Conservation (phyloP, 2,888 invertebrate species). For the Drosophila rubida region DNA sequence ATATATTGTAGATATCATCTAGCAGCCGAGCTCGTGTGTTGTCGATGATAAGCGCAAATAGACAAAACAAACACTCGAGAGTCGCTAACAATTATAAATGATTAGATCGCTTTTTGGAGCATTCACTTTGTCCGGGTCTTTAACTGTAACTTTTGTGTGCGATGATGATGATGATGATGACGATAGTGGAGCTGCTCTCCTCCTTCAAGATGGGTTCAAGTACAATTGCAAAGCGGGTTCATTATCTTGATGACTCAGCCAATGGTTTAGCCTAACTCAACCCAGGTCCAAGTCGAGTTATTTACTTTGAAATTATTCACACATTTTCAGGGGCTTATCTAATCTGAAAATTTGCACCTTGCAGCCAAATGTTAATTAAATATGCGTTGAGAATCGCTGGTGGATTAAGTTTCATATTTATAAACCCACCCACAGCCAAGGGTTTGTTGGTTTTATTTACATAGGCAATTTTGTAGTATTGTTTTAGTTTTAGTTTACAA, state of each 20-base stretch:
- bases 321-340: slow-evolving; percentile 57
- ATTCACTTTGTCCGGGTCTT: slow-evolving; percentile 72
- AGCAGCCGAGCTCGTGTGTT: slow-evolving; percentile 51
- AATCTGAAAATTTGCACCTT: slow-evolving; percentile 38
- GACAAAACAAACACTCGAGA: slow-evolving; percentile 75
- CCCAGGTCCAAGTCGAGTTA: not conserved
- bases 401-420: slow-evolving; percentile 26
- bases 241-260: slow-evolving; percentile 63
- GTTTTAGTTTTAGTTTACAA: slow-evolving; percentile 46
- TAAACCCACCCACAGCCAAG: slow-evolving; percentile 64
- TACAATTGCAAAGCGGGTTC: slow-evolving; percentile 26
- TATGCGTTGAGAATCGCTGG: not conserved
- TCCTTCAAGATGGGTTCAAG: slow-evolving; percentile 8
- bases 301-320: slow-evolving; percentile 56
- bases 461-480: slow-evolving; percentile 60
- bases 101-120: slow-evolving; percentile 80
- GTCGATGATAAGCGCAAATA: slow-evolving; percentile 77
- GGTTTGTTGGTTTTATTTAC: slow-evolving; percentile 64
- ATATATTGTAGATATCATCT: slow-evolving; percentile 43
- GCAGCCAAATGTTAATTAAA: slow-evolving; percentile 1
- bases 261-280: slow-evolving; percentile 15
- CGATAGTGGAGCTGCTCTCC: slow-evolving; percentile 34
- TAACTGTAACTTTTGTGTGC: slow-evolving; percentile 68
- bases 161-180: slow-evolving; percentile 46
- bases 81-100: slow-evolving; percentile 79